phyloP scores from a whole-genome alignment of 2,888 invertebrate genomes.

The Leptogaster cylindrica region DNA sequence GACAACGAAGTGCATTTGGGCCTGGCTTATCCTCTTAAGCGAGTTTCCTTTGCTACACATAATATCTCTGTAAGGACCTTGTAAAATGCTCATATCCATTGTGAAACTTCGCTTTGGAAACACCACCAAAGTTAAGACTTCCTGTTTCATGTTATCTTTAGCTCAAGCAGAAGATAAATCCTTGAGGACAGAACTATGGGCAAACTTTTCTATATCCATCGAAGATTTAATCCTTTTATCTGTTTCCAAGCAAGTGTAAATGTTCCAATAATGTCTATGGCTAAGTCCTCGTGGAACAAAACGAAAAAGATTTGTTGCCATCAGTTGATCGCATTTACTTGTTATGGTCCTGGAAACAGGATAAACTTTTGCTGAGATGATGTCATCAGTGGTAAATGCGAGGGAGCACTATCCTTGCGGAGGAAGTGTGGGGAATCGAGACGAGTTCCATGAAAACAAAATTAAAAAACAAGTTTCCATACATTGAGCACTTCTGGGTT shows the following conservation, averaged over 20 bases:
- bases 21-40: conserved; percentile 26
- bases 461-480: conserved; percentile 13
- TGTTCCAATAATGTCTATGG: conserved; percentile 27
- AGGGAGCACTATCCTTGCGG: background rate
- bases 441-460: conserved; percentile 19
- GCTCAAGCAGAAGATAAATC: conserved; percentile 30
- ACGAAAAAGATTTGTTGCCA: conserved; percentile 14
- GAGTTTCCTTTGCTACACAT: conserved; percentile 14
- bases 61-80: conserved; percentile 16
- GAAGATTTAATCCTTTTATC: conserved; percentile 38
- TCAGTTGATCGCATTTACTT: conserved; percentile 23
- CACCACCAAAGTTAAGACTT: background rate
- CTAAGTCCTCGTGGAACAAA: background rate
- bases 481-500: too few relatives aligned
- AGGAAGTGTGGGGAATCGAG: conserved; percentile 8
- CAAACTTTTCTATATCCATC: conserved; percentile 20
- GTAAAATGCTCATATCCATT: conserved; percentile 17
- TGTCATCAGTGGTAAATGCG: background rate
- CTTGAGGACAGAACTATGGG: conserved; percentile 18
- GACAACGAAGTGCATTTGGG: conserved; percentile 18
- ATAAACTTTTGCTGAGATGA: conserved; percentile 29
- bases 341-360: background rate
- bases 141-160: conserved; percentile 35
- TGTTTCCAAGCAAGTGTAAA: conserved; percentile 32
- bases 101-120: background rate